These are phyloP conservation scores for Rhodinocichla rosea DNA, from an alignment of 2,113 vertebrate species.

Conservation along the genomic window DNA sequence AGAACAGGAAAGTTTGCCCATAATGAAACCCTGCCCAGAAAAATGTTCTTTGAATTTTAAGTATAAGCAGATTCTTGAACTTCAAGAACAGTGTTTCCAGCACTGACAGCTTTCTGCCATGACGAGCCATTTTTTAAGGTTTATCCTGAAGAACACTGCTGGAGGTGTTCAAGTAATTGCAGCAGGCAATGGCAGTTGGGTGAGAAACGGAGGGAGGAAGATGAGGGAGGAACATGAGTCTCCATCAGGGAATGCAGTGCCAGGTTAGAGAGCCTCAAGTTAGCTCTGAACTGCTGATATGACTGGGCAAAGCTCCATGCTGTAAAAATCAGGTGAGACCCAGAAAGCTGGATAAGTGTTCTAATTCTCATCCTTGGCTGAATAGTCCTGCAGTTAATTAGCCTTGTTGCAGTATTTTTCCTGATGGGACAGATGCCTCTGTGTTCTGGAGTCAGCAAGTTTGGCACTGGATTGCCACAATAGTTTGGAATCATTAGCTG, in stretches of 20 bases:
- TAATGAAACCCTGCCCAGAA: background rate
- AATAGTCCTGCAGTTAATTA: background rate
- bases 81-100: background rate
- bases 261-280: background rate
- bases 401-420: background rate
- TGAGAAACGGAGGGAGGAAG: background rate
- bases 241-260: background rate
- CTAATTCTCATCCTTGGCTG: background rate
- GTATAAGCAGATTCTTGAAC: background rate
- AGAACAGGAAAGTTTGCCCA: background rate
- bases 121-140: background rate
- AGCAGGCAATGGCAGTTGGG: background rate
- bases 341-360: background rate
- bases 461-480: background rate
- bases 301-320: background rate
- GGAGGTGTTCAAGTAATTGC: background rate
- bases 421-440: background rate
- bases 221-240: fast-evolving
- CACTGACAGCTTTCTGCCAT: background rate
- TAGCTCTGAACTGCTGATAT: background rate
- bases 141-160: background rate
- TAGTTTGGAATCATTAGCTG: background rate
- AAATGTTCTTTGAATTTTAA: background rate
- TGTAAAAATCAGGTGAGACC: background rate
- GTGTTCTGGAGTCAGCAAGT: background rate